Base-by-base conservation (phyloP, 2,888 invertebrate genomes). In the Brachylomia viminalis region DNA sequence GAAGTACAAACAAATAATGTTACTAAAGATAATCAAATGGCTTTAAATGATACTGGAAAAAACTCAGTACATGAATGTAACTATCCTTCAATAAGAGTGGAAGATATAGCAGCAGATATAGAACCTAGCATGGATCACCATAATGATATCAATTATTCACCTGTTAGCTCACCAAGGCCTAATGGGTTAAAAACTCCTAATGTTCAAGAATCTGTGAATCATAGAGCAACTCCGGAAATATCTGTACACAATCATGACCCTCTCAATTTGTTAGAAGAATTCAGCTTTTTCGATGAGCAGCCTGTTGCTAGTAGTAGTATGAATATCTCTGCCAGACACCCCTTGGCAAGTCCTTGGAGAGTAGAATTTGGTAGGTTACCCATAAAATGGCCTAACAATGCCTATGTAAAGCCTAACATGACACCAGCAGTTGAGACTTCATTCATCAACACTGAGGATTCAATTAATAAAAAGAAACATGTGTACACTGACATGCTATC, bases 371-470 rank as follows among this genome's bases (percentile, higher is more conserved):
- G 91, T 23, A 94, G 89, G 73, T 89, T 96, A 68, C 95, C 96
- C 8, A 94, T 96, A 75, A 96, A 93, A 89, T 97, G 96, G 96
- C 95, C 93, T 75, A 93, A 91, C 8, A 95, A 96, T 79, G 92
- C 95, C 11, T 95, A 96, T 89, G 92, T 96, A 0, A 97, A 97
- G 85, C 83, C 96, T 15, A 95, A 96, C 77, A 96, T 97, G 97
- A 97, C 97, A 62, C 97, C 97, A 59, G 95, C 97, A 20, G 93
- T 96, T 30, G 96, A 96, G 80, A 92, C 94, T 74, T 96, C 96
- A 10, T 96, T 95, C 74, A 92, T 96, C 0, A 93, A 94, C 77
- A 88, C 92, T 64, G 92, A 92, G 86, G 94, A 94, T 47, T 87
- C 86, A 23, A 87, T 82, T 27, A 72, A 49, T 38, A 95, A 92